Evolutionary conservation across 2,888 invertebrate genomes (phyloP).

Genomic region (Eudasyphora cyanicolor): DNA sequence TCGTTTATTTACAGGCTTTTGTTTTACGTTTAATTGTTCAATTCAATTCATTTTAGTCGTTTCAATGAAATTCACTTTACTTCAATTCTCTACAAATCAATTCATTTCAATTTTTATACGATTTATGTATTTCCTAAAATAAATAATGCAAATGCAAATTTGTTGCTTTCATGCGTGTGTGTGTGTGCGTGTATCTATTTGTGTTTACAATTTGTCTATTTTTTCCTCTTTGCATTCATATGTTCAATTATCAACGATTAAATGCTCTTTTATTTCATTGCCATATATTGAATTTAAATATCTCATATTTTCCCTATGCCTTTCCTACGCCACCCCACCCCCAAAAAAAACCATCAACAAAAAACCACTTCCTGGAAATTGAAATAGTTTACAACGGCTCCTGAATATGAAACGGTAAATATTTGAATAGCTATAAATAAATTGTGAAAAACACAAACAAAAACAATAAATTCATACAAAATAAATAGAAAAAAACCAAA

Average conservation of each 20-base stretch:
- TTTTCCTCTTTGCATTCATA: not conserved
- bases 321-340: not conserved
- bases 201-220: not conserved
- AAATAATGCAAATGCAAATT: not conserved
- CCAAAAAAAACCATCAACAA: constrained; percentile 17
- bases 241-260: not conserved
- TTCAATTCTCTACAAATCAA: not conserved
- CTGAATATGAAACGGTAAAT: constrained; percentile 80
- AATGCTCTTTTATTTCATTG: not conserved
- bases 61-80: not conserved
- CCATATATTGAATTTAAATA: constrained; percentile 20
- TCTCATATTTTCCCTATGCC: not conserved
- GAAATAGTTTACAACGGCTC: constrained; percentile 79
- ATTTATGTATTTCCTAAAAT: not conserved
- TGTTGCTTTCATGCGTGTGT: too few relatives aligned
- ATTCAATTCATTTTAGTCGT: not conserved
- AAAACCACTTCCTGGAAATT: too few relatives aligned
- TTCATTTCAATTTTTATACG: too few relatives aligned
- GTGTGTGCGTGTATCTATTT: not conserved
- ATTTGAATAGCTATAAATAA: constrained; percentile 64
- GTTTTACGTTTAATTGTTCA: constrained; percentile 1
- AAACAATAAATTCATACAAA: too few relatives aligned
- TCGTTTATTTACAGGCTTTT: too few relatives aligned
- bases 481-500: constrained; percentile 24
- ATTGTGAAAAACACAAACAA: constrained; percentile 22